phyloP scores from a whole-genome alignment of 1,140 invertebrate species.

The Limonius californicus region DNA sequence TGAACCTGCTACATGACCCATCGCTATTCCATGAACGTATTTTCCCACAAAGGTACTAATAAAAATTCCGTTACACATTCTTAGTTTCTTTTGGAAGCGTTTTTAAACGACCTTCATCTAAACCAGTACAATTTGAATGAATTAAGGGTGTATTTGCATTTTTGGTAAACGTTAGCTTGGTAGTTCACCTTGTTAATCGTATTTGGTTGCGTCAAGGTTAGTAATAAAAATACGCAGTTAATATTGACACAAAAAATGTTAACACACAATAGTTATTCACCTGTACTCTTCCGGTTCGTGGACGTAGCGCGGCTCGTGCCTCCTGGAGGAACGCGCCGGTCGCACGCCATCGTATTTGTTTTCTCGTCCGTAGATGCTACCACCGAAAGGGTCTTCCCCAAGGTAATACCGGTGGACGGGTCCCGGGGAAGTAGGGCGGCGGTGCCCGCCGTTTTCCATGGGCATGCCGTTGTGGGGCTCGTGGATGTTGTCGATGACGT shows the following conservation, averaged over 20 bases:
- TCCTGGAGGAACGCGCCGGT: conserved; percentile 46
- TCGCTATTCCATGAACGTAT: too few relatives aligned
- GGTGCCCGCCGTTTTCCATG: conserved; percentile 41
- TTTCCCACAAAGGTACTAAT: too few relatives aligned
- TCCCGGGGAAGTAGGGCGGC: neutral
- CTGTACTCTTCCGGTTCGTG: conserved; percentile 6
- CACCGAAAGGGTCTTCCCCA: conserved; percentile 76
- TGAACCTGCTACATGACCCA: too few relatives aligned
- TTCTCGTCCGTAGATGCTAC: conserved; percentile 74
- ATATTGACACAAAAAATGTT: neutral
- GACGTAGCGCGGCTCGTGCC: conserved; percentile 14
- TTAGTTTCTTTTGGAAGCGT: too few relatives aligned
- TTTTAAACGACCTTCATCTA: too few relatives aligned
- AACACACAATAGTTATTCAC: neutral
- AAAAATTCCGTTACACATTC: too few relatives aligned
- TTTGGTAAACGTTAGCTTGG: neutral
- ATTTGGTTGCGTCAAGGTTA: neutral
- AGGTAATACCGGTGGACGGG: conserved; percentile 74
- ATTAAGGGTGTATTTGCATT: too few relatives aligned
- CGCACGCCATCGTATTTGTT: conserved; percentile 68
- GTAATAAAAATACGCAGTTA: neutral
- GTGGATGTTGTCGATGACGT: conserved; percentile 54
- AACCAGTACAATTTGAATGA: too few relatives aligned
- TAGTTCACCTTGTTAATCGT: neutral
- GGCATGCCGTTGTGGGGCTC: conserved; percentile 20